phyloP scores from a whole-genome alignment of 2,888 invertebrate genomes.

The Plagodis dolabraria region DNA sequence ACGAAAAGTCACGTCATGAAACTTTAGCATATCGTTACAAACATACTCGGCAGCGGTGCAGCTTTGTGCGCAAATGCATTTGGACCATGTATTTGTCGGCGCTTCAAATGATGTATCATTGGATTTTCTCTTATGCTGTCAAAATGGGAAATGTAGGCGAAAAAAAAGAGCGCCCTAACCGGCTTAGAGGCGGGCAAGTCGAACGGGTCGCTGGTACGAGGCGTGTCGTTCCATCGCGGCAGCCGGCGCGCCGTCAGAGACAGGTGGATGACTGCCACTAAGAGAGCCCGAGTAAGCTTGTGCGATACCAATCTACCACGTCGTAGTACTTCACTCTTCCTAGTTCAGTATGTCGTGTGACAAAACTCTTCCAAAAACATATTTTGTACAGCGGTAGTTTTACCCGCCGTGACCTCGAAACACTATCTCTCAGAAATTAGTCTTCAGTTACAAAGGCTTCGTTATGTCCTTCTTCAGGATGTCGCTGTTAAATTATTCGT shows the following conservation, averaged over 20 bases:
- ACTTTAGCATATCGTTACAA: no score
- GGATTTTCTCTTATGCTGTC: constrained; percentile 62
- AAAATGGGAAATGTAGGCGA: constrained; percentile 75
- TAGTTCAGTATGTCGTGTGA: constrained; percentile 34
- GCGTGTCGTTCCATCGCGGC: constrained; percentile 87
- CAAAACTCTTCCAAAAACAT: constrained; percentile 22
- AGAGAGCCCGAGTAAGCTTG: constrained; percentile 90
- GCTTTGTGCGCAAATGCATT: constrained; percentile 12
- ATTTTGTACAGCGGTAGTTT: no score
- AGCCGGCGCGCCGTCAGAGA: constrained; percentile 80
- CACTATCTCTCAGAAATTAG: no score
- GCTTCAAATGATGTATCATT: constrained; percentile 30
- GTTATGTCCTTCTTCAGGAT: no score
- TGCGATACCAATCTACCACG: constrained; percentile 37
- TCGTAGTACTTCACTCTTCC: constrained; percentile 15
- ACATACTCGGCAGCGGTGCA: not conserved
- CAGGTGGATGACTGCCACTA: constrained; percentile 89
- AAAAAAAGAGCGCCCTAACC: constrained; percentile 87
- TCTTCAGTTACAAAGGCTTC: no score
- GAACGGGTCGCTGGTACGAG: constrained; percentile 86
- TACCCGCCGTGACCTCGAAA: no score
- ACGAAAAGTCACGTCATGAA: no score
- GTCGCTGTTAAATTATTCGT: no score
- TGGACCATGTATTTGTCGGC: constrained; percentile 11
- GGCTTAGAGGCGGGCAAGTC: constrained; percentile 87